Conservation (phyloP, 1,140 invertebrate genomes). For the Acyrthosiphon pisum region DNA sequence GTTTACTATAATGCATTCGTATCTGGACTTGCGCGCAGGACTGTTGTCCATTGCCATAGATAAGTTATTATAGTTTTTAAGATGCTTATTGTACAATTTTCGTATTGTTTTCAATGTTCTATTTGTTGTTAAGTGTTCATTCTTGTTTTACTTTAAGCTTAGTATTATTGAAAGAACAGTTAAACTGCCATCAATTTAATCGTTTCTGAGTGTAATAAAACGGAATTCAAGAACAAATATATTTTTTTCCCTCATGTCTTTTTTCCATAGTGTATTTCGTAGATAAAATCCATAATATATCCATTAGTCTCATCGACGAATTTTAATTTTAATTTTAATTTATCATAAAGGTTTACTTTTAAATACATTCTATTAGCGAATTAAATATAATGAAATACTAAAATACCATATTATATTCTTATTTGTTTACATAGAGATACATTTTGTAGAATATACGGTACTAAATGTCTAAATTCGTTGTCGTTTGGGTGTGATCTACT, state of each 20-base stretch:
- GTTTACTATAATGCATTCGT: background rate
- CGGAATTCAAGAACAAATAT: constrained; percentile 47
- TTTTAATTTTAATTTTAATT: constrained; percentile 29
- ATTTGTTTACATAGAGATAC: background rate
- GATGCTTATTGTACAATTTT: constrained; percentile 53
- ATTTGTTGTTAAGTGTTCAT: constrained; percentile 56
- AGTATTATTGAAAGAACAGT: constrained; percentile 52
- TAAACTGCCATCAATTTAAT: constrained; percentile 56
- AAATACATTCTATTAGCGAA: constrained; percentile 32
- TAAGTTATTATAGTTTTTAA: constrained; percentile 54
- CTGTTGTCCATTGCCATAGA: constrained; percentile 36
- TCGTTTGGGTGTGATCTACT: background rate
- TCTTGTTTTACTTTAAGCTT: constrained; percentile 52
- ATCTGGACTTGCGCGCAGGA: constrained; percentile 6
- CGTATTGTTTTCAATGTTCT: constrained; percentile 57
- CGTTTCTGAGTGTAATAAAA: constrained; percentile 56
- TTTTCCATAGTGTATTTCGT: background rate
- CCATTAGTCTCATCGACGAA: constrained; percentile 34
- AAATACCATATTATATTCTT: background rate
- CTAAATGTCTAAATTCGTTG: too few relatives aligned
- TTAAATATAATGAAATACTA: constrained; percentile 22
- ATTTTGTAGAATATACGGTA: background rate
- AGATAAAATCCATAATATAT: constrained; percentile 14
- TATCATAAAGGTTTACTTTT: constrained; percentile 31
- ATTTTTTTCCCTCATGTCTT: constrained; percentile 58